Base-by-base conservation (phyloP, 2,888 invertebrate genomes). In the Drosophila helvetica region DNA sequence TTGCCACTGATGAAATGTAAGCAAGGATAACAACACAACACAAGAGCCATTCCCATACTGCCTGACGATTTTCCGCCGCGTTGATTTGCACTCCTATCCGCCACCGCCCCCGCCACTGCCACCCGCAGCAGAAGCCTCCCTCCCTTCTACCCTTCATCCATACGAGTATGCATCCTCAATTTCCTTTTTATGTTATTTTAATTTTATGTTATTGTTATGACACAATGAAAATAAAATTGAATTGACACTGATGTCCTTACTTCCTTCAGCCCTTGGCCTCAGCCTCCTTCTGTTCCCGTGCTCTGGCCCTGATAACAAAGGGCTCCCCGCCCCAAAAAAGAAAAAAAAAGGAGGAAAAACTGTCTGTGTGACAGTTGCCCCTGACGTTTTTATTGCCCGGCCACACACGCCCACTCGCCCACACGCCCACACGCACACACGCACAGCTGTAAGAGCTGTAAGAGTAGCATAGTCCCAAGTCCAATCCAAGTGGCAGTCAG, bases 141-240 rank as follows among this genome's bases (percentile, higher is more conserved):
- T 17, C 17, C n/a, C n/a, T 22, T n/a, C n/a, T n/a, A n/a, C 7
- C 3, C 3, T 8, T 5, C 30, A 17, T 12, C 33, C 22, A 43
- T 61, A 25, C 66, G 66, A 66, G 54, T 68, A 50, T 70, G 90
- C 90, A 90, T 89, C 88, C 91, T 90, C 91, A 90, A 92, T 91
- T 91, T 91, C 91, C 91, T 88, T 91, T 91, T 91, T 91, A 92
- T 91, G 92, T 92, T 91, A 90, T 91, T 91, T 91, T 91, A 91
- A 91, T 91, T 91, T 91, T 91, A 91, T 92, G 92, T 92, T 92
- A 91, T 92, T 91, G 92, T 91, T 92, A 92, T 91, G 92, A 91
- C 90, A 92, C 92, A 91, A 91, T 91, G 91, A 92, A 84, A 91
- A 92, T 91, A 90, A 91, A 91, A 91, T 91, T 92, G 91, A 91